phyloP scores from a whole-genome alignment of 2,888 invertebrate species.

The Tipula unca region DNA sequence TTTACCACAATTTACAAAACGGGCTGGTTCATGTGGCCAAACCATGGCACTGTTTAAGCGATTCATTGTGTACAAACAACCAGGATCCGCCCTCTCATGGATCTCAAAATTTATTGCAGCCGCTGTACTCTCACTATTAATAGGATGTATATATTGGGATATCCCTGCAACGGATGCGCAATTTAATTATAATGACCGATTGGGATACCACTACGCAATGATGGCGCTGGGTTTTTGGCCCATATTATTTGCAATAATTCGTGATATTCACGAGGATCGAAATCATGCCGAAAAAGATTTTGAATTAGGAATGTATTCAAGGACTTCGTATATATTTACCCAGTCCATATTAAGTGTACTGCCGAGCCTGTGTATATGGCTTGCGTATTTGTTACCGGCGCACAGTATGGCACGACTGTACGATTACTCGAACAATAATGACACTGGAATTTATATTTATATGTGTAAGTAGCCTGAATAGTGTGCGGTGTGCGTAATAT shows the following conservation, averaged over 20 bases:
- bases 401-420: slow-evolving; percentile 83
- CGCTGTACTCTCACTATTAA: slow-evolving; percentile 70
- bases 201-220: slow-evolving; percentile 81
- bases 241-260: slow-evolving; percentile 51
- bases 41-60: slow-evolving; percentile 54
- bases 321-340: slow-evolving; percentile 66
- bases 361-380: slow-evolving; percentile 69
- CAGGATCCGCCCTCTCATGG: slow-evolving; percentile 71
- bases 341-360: slow-evolving; percentile 60
- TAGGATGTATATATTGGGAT: slow-evolving; percentile 87
- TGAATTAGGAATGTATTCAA: slow-evolving; percentile 68
- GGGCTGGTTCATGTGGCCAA: slow-evolving; percentile 60
- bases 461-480: slow-evolving; percentile 48
- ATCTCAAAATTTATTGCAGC: slow-evolving; percentile 69
- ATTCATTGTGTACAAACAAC: slow-evolving; percentile 67
- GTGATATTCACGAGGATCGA: slow-evolving; percentile 43
- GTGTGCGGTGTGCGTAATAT: not conserved
- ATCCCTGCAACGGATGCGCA: slow-evolving; percentile 68
- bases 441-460: slow-evolving; percentile 62
- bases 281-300: slow-evolving; percentile 71
- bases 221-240: slow-evolving; percentile 75
- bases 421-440: slow-evolving; percentile 54
- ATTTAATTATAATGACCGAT: slow-evolving; percentile 62
- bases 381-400: slow-evolving; percentile 79
- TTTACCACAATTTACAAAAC: slow-evolving; percentile 55